Evolutionary conservation across 2,888 invertebrate species (phyloP), one percentile per base, ranked within the genome.

Genomic region (Hipparchia sbordonii): DNA sequence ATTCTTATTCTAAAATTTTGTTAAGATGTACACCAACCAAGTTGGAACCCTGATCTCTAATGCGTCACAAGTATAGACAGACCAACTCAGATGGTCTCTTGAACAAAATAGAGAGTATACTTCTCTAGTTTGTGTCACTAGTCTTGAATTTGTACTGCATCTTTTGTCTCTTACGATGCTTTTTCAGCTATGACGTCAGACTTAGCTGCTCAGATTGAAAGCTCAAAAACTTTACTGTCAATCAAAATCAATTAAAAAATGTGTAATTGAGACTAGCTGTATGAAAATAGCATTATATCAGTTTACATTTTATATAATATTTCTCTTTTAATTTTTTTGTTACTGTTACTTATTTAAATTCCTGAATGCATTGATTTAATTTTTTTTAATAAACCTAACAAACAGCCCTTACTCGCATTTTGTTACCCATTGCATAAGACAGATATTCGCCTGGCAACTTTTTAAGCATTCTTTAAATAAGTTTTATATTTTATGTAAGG

Each of bases 401-500:
- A 10, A 39, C 73, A 75, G 74, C 75, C 77, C 78, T 71, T 70
- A 70, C 52, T 7, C 57, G 65, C 78, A 73, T 75, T 71, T 59
- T 71, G 71, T 75, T 74, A 79, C 80, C 81, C 82, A 80, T 82
- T 81, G 82, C 81, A 78, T 79, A 80, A 81, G 82, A 72, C 69
- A 67, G 69, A 70, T 76, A 78, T 81, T 84, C 81, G 85, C 87
- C 88, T 84, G 84, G 85, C 88, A 80, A 81, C 85, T 86, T 84
- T 87, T 81, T 86, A 84, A 82, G 84, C 87, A 82, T 89, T 74
- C 70, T 77, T 75, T 57, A 67, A 74, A 85, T 91, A 91, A 90
- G 89, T 90, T 92, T 92, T 92, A 89, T 92, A 91, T 89, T 91
- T 91, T 92, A 90, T 87, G 88, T 88, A 48, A 86, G 86, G 86